These are phyloP conservation scores for Rhingia campestris DNA, from an alignment of 2,888 invertebrate species.

Conservation along the genomic window DNA sequence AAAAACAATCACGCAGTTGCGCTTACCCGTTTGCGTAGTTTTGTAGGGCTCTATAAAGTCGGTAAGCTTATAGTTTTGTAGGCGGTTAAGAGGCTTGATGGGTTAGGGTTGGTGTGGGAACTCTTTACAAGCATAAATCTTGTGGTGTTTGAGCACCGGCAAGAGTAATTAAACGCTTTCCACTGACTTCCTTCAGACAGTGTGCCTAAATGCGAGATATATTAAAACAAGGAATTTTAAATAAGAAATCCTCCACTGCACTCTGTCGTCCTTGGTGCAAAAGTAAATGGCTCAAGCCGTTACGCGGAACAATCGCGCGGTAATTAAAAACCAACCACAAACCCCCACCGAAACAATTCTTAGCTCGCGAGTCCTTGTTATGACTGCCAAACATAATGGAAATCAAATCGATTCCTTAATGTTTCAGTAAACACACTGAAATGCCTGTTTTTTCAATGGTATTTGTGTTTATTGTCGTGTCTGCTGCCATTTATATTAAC, in stretches of 20 bases:
- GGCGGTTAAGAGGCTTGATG: neutral
- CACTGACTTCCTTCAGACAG: neutral
- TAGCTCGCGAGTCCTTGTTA: neutral
- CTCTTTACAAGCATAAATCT: conserved; percentile 27
- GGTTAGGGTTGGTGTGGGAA: neutral
- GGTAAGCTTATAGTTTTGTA: neutral
- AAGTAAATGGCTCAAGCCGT: neutral
- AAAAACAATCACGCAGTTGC: conserved; percentile 10
- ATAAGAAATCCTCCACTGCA: conserved; percentile 15
- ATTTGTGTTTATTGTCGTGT: conserved; percentile 30
- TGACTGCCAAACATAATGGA: conserved; percentile 20
- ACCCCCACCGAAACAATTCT: neutral
- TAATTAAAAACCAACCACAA: neutral
- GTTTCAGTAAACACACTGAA: conserved; percentile 6
- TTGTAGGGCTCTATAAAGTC: neutral
- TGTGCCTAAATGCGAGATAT: no score
- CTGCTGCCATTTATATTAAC: conserved; percentile 9
- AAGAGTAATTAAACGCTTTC: conserved; percentile 32
- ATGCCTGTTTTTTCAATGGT: neutral
- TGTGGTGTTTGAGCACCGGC: neutral
- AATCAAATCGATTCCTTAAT: conserved; percentile 35
- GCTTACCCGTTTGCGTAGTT: neutral
- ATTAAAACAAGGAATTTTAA: neutral
- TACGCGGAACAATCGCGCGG: neutral
- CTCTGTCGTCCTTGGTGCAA: neutral